Evolutionary conservation across 2,113 vertebrate species (phyloP).

Genomic region (Microcebus lehilahytsara): DNA sequence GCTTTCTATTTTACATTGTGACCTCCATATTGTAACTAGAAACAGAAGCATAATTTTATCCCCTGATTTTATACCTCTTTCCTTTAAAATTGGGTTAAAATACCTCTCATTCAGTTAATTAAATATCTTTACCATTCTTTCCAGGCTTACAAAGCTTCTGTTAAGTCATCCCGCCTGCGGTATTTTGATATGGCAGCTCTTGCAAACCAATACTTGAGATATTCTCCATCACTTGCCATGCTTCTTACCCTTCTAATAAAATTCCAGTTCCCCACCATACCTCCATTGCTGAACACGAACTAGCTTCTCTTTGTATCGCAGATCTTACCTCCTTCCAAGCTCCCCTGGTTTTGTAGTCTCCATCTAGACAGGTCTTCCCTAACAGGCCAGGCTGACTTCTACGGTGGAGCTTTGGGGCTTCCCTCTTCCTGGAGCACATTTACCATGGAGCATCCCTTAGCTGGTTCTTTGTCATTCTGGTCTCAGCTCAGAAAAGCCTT

Average conservation of each 20-base stretch:
- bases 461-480: neutral
- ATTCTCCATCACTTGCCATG: neutral
- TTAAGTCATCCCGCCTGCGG: too few relatives aligned
- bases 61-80: neutral
- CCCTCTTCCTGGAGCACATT: neutral
- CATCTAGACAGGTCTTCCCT: neutral
- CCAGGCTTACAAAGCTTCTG: neutral
- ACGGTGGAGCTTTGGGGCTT: neutral
- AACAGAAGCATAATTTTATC: neutral
- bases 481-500: neutral
- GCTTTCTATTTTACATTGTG: neutral
- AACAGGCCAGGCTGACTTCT: neutral
- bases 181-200: neutral
- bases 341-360: neutral
- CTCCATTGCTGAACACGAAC: accelerated
- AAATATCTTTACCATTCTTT: neutral
- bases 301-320: neutral
- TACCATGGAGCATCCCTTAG: accelerated
- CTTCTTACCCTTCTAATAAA: neutral
- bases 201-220: neutral
- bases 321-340: neutral
- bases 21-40: neutral
- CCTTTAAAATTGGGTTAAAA: neutral
- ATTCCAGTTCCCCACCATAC: neutral
- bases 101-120: neutral